Percentiles rank a stretch among this genome's conserved stretches.
phyloP scores from a whole-genome alignment of 2,797 vertebrate species.

The Sarcoramphus papa region DNA sequence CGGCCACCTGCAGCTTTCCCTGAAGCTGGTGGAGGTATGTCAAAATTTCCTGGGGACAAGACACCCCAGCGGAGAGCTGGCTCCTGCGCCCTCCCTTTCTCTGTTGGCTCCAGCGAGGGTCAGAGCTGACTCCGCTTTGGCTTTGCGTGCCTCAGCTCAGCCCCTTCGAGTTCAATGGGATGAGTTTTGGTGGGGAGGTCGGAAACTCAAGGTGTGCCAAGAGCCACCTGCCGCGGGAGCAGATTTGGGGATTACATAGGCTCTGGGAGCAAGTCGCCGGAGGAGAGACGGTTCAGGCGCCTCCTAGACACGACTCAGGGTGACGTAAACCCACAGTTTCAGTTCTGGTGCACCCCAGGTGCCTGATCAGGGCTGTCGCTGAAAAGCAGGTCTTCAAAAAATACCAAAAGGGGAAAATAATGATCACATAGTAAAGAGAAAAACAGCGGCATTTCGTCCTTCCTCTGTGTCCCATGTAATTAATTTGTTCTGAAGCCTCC shows the following conservation, averaged over 20 bases:
- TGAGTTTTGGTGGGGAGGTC: neutral
- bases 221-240: accelerated
- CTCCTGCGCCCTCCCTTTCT: neutral
- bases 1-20: neutral
- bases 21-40: neutral
- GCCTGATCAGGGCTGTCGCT: accelerated
- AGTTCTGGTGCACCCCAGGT: neutral
- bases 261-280: accelerated
- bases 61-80: neutral
- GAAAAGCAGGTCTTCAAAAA: neutral
- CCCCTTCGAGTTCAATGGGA: accelerated
- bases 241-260: neutral
- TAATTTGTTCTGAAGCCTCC: constrained; percentile 10
- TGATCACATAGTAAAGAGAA: neutral
- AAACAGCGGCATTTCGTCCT: neutral
- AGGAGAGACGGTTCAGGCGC: neutral
- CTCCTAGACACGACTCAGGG: neutral
- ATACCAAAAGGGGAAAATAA: neutral
- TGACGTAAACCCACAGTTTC: neutral
- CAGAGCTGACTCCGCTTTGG: neutral
- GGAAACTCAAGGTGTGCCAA: neutral
- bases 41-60: neutral
- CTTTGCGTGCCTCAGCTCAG: neutral
- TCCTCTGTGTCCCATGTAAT: neutral
- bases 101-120: neutral